Conservation (phyloP, 1,140 invertebrate genomes). For the Anagrus nilaparvatae region DNA sequence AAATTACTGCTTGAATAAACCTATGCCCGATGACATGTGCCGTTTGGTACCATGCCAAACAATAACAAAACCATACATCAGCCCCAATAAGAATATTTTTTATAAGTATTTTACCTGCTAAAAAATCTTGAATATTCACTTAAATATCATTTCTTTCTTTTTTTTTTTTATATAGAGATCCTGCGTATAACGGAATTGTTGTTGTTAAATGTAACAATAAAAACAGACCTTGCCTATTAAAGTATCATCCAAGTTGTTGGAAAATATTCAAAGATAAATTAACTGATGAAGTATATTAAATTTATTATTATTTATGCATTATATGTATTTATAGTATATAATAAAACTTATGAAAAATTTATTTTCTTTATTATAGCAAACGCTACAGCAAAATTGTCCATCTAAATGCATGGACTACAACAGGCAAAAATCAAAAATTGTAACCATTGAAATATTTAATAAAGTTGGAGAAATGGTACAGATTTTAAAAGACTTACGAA, state of each 20-base stretch:
- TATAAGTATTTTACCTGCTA: not conserved
- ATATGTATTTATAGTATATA: not conserved
- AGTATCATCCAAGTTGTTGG: constrained; percentile 26
- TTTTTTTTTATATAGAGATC: constrained; percentile 21
- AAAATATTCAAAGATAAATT: constrained; percentile 20
- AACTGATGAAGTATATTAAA: constrained; percentile 13
- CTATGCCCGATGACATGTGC: constrained; percentile 27
- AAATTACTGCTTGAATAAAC: constrained; percentile 20
- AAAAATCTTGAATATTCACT: not conserved
- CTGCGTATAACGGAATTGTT: constrained; percentile 28
- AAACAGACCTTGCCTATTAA: constrained; percentile 19
- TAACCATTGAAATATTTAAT: too few relatives aligned
- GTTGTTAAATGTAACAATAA: constrained; percentile 24
- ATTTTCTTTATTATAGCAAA: too few relatives aligned
- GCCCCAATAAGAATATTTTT: constrained; percentile 19
- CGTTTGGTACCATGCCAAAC: constrained; percentile 22
- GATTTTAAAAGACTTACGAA: too few relatives aligned
- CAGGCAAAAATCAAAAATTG: too few relatives aligned
- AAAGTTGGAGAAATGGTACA: too few relatives aligned
- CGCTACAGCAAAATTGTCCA: too few relatives aligned
- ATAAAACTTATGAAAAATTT: too few relatives aligned
- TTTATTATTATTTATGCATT: constrained; percentile 18
- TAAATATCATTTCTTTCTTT: not conserved
- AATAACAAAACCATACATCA: constrained; percentile 11
- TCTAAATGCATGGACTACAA: too few relatives aligned